These are phyloP conservation scores for Cecropterus lyciades DNA, from an alignment of 1,140 invertebrate species.

Conservation along the genomic window DNA sequence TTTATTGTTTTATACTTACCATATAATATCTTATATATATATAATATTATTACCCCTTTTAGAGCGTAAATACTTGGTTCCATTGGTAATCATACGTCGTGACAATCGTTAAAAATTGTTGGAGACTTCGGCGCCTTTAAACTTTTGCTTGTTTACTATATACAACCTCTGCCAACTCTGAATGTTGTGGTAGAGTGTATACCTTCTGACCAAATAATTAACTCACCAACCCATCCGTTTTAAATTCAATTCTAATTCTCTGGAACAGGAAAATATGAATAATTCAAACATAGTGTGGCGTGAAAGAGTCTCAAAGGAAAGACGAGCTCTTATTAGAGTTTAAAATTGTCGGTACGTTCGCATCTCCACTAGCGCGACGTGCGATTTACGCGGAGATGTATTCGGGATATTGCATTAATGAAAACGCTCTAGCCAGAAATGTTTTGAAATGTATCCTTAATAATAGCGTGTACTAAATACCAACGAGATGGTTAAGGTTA, in stretches of 20 bases:
- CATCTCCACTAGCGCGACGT: conserved; percentile 32
- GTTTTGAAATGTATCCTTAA: conserved; percentile 2
- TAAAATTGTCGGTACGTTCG: conserved; percentile 43
- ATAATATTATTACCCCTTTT: too few species aligned
- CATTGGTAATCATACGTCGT: too few species aligned
- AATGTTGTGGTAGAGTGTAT: too few species aligned
- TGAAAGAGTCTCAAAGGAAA: conserved; percentile 49
- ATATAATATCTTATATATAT: too few species aligned
- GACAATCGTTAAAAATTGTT: too few species aligned
- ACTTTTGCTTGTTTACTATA: too few species aligned
- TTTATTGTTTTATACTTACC: too few species aligned
- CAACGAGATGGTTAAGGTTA: too few species aligned
- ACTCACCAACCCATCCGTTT: not conserved
- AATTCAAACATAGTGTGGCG: conserved; percentile 50
- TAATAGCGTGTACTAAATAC: too few species aligned
- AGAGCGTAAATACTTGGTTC: too few species aligned
- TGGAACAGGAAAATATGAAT: conserved; percentile 45
- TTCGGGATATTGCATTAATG: conserved; percentile 22
- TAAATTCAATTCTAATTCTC: not conserved
- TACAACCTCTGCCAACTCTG: too few species aligned
- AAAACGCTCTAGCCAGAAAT: conserved; percentile 8
- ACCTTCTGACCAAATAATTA: not conserved
- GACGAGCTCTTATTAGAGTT: conserved; percentile 50
- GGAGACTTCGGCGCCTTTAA: too few species aligned
- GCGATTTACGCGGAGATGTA: conserved; percentile 35